Evolutionary conservation across 2,888 invertebrate species (phyloP).

Genomic region (Agrotis clavis): DNA sequence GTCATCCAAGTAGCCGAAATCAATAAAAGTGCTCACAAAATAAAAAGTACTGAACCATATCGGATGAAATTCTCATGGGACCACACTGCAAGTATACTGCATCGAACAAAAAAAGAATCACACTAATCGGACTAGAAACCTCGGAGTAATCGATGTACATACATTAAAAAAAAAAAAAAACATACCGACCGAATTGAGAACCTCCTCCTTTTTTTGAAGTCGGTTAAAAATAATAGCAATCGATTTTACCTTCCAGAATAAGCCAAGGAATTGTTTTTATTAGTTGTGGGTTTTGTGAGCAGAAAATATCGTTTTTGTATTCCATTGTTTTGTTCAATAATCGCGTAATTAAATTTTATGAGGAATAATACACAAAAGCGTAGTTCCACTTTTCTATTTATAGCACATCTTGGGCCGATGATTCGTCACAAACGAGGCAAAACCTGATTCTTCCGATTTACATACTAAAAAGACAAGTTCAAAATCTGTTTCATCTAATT

Average conservation of each 20-base stretch:
- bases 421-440: slow-evolving; percentile 24
- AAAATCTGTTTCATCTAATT: slow-evolving; percentile 55
- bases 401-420: slow-evolving; percentile 1
- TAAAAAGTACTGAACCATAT: too few relatives aligned
- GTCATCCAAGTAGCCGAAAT: too few relatives aligned
- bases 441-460: slow-evolving; percentile 51
- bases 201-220: too few relatives aligned
- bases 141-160: too few relatives aligned
- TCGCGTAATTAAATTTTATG: background rate
- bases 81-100: too few relatives aligned
- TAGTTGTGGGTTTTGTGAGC: background rate
- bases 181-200: too few relatives aligned
- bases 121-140: too few relatives aligned
- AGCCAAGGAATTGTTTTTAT: background rate
- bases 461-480: slow-evolving; percentile 51
- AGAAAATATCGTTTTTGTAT: background rate
- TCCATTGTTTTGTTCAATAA: background rate
- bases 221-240: background rate
- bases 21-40: too few relatives aligned
- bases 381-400: slow-evolving; percentile 4
- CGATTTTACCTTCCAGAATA: slow-evolving; percentile 3
- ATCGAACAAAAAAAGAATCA: too few relatives aligned
- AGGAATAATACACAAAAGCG: background rate
- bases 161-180: too few relatives aligned
- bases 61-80: too few relatives aligned